A percentile compares a stretch with the other conserved stretches of the same genome.
Evolutionary conservation across 2,797 vertebrate species (phyloP).

Genomic region (Echeneis naucrates): DNA sequence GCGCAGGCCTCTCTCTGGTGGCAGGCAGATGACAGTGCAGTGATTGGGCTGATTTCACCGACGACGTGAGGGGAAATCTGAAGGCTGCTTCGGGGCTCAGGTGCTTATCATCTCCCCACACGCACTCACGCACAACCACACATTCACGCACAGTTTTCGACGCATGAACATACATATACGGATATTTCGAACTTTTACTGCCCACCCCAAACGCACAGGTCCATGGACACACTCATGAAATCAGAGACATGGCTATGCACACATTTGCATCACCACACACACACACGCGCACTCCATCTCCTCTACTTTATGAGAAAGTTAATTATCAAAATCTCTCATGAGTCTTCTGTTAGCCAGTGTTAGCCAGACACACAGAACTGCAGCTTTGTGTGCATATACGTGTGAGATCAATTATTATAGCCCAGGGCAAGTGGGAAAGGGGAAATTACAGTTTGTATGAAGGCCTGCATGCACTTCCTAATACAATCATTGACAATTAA

Average conservation of each 20-base stretch:
- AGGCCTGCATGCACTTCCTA: conserved; percentile 46
- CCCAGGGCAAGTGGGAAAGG: conserved; percentile 29
- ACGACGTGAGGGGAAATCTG: conserved; percentile 81
- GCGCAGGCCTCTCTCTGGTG: conserved; percentile 77
- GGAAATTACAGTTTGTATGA: conserved; percentile 51
- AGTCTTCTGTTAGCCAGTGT: conserved; percentile 15
- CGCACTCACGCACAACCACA: conserved; percentile 32
- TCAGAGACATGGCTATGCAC: conserved; percentile 6
- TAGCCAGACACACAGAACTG: conserved; percentile 18
- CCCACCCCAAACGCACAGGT: neutral
- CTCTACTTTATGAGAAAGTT: conserved; percentile 63
- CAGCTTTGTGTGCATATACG: conserved; percentile 4
- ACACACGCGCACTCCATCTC: conserved; percentile 13
- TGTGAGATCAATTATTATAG: conserved; percentile 47
- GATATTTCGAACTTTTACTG: conserved; percentile 43
- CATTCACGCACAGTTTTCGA: conserved; percentile 13
- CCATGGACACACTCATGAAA: conserved; percentile 12
- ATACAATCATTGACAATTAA: conserved; percentile 58
- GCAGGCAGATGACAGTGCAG: conserved; percentile 80
- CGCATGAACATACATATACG: conserved; percentile 1
- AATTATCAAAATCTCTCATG: conserved; percentile 69
- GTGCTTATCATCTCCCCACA: conserved; percentile 78
- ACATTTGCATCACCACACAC: conserved; percentile 17
- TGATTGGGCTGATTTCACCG: conserved; percentile 81
- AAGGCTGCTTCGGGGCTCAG: conserved; percentile 78